Conservation (phyloP, 1,140 invertebrate species). For the Cardiocondyla obscurior region DNA sequence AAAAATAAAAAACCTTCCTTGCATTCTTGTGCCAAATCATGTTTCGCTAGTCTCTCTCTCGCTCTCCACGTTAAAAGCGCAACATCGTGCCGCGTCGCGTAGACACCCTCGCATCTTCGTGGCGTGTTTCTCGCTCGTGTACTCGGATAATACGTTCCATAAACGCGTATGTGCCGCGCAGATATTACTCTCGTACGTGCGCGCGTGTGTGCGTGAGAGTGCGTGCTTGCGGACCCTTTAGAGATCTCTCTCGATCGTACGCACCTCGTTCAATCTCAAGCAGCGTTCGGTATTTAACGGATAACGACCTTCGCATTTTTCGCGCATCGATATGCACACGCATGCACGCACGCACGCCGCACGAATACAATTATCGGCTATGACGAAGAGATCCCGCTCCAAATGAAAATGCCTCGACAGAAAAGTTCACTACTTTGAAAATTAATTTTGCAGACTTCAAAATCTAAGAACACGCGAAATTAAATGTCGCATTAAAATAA, state of each 20-base stretch:
- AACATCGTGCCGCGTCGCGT: conserved; percentile 10
- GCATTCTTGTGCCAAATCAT: background rate
- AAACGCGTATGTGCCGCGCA: conserved; percentile 55
- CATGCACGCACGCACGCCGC: background rate
- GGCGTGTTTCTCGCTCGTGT: conserved; percentile 39
- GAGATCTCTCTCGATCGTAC: conserved; percentile 50
- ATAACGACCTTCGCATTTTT: conserved; percentile 31
- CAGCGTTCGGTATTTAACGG: conserved; percentile 48
- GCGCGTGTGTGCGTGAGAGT: conserved; percentile 14
- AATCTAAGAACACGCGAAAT: background rate
- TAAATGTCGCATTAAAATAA: background rate
- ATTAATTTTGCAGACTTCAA: background rate
- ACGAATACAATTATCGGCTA: conserved; percentile 34
- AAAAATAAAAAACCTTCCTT: background rate
- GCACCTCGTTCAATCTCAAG: conserved; percentile 48
- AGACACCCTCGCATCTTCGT: conserved; percentile 53
- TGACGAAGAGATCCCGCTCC: background rate
- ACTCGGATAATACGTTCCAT: conserved; percentile 65
- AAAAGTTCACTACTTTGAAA: conserved; percentile 8
- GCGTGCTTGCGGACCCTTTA: conserved; percentile 6
- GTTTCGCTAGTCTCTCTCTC: conserved; percentile 31
- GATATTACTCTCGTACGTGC: conserved; percentile 14
- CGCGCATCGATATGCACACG: background rate
- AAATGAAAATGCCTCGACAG: background rate
- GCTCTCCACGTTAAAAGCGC: conserved; percentile 41